phyloP scores from a whole-genome alignment of 1,140 invertebrate genomes.

The Microplitis mediator region DNA sequence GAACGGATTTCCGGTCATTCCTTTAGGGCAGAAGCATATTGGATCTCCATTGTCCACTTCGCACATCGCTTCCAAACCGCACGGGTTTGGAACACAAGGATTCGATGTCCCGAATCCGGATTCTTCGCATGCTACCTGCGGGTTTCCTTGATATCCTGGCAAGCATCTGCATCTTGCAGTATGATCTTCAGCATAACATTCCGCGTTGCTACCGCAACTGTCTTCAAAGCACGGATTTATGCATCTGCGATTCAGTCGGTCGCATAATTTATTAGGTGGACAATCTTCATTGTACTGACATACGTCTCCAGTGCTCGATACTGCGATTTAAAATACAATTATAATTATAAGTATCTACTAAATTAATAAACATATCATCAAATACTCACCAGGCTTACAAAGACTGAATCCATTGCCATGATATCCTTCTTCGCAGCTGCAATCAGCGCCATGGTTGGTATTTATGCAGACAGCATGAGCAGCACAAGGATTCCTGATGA shows the following conservation, averaged over 20 bases:
- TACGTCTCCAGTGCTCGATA: constrained; percentile 69
- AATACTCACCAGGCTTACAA: constrained; percentile 73
- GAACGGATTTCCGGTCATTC: constrained; percentile 89
- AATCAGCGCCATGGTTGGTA: constrained; percentile 84
- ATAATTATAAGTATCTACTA: background rate
- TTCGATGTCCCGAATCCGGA: constrained; percentile 62
- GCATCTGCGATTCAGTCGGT: constrained; percentile 80
- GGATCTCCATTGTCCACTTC: constrained; percentile 85
- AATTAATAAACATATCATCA: background rate
- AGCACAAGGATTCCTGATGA: constrained; percentile 80
- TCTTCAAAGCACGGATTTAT: constrained; percentile 83
- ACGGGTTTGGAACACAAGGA: constrained; percentile 83
- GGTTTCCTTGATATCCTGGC: constrained; percentile 78
- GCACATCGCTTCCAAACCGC: constrained; percentile 82
- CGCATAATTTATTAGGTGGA: constrained; percentile 79
- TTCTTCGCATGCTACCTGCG: constrained; percentile 74
- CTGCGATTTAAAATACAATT: constrained; percentile 58
- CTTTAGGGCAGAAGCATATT: constrained; percentile 88
- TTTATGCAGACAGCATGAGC: constrained; percentile 86
- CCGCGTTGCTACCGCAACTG: constrained; percentile 83
- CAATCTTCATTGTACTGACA: constrained; percentile 92
- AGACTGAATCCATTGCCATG: constrained; percentile 84
- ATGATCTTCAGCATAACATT: constrained; percentile 79
- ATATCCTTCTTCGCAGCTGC: constrained; percentile 82
- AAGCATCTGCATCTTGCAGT: constrained; percentile 79